phyloP scores from a whole-genome alignment of 2,888 invertebrate genomes.

The Eudiplozoon nipponicum region DNA sequence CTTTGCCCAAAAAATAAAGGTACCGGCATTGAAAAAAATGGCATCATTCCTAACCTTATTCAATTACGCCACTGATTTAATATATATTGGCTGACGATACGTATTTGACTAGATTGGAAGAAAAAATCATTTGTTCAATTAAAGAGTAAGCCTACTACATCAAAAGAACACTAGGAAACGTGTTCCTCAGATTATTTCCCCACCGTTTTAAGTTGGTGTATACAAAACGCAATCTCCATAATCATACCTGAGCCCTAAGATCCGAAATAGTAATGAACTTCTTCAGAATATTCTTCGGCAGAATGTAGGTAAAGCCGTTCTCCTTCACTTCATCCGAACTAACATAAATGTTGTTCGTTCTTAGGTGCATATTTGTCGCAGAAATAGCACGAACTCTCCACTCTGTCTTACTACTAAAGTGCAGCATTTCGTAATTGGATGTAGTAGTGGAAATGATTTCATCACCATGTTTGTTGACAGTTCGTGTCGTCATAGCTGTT shows the following conservation, averaged over 20 bases:
- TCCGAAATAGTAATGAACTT: slow-evolving; percentile 97
- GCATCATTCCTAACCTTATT: too few relatives aligned
- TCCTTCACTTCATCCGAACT: slow-evolving; percentile 97
- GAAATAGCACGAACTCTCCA: slow-evolving; percentile 88
- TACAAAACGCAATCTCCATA: too few relatives aligned
- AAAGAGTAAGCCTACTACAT: too few relatives aligned
- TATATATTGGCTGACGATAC: too few relatives aligned
- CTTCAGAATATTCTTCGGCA: slow-evolving; percentile 68
- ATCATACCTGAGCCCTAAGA: slow-evolving; percentile 52
- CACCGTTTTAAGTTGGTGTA: too few relatives aligned
- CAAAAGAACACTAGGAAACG: too few relatives aligned
- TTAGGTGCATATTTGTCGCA: slow-evolving; percentile 69
- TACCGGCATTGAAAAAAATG: too few relatives aligned
- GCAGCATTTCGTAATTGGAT: slow-evolving; percentile 79
- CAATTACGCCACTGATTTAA: too few relatives aligned
- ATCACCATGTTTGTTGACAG: slow-evolving; percentile 93
- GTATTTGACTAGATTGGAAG: too few relatives aligned
- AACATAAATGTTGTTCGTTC: slow-evolving; percentile 95
- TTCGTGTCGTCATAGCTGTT: slow-evolving; percentile 83
- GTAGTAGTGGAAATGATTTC: slow-evolving; percentile 96
- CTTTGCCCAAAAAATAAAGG: too few relatives aligned
- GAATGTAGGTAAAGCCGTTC: slow-evolving; percentile 60
- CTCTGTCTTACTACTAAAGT: slow-evolving; percentile 88
- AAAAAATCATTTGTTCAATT: too few relatives aligned
- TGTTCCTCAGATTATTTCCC: too few relatives aligned